phyloP scores from a whole-genome alignment of 2,888 invertebrate genomes.

The Synergus japonicus region DNA sequence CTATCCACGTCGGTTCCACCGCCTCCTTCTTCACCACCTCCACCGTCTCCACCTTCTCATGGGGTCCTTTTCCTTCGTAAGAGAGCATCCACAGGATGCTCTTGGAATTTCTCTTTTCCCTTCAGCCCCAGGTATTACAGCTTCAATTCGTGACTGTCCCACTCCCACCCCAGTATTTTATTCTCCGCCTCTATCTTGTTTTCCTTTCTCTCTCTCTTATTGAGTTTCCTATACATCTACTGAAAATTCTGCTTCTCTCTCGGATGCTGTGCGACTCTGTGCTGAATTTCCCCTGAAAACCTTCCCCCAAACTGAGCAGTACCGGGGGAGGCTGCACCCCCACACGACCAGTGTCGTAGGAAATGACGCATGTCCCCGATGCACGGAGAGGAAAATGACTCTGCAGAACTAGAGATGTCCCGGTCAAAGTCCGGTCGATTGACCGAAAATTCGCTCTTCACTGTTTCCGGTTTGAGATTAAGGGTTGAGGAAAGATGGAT shows the following conservation, averaged over 20 bases:
- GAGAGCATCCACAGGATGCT: slow-evolving; percentile 20
- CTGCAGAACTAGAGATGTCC: slow-evolving; percentile 21
- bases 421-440: slow-evolving; percentile 4
- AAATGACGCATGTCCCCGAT: slow-evolving; percentile 37
- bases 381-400: slow-evolving; percentile 14
- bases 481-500: neutral
- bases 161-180: neutral
- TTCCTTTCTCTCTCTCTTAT: slow-evolving; percentile 13
- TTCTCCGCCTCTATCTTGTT: neutral
- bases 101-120: neutral
- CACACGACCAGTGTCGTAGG: slow-evolving; percentile 33
- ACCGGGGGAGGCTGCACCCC: slow-evolving; percentile 35
- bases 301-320: slow-evolving; percentile 28
- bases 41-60: slow-evolving; percentile 46
- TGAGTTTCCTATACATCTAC: neutral
- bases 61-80: slow-evolving; percentile 32
- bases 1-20: slow-evolving; percentile 54
- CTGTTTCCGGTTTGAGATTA: neutral
- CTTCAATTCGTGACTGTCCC: neutral
- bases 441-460: slow-evolving; percentile 1
- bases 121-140: neutral
- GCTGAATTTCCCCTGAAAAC: slow-evolving; percentile 36
- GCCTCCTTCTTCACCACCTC: slow-evolving; percentile 57
- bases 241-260: neutral
- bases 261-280: neutral